Evolutionary conservation across 2,888 invertebrate species (phyloP).

Genomic region (Tinea semifulvella): DNA sequence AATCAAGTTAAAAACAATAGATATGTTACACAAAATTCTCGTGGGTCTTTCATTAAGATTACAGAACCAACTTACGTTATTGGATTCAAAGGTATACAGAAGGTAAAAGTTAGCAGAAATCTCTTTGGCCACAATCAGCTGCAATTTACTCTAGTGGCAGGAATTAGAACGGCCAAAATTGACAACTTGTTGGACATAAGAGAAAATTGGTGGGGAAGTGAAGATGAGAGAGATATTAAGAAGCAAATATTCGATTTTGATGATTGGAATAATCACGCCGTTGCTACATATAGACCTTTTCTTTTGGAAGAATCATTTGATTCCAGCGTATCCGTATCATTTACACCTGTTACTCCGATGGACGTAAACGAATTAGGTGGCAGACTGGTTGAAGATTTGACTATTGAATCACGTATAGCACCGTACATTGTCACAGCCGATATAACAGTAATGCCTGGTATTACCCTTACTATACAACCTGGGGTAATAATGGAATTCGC

Average conservation of each 20-base stretch:
- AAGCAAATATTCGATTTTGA: conserved; percentile 96
- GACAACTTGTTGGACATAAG: conserved; percentile 87
- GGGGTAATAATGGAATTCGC: conserved; percentile 94
- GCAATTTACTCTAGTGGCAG: conserved; percentile 92
- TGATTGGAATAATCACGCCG: conserved; percentile 98
- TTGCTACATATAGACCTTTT: conserved; percentile 90
- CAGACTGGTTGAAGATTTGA: conserved; percentile 73
- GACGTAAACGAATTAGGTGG: conserved; percentile 80
- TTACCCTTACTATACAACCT: conserved; percentile 84
- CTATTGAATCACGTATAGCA: conserved; percentile 67
- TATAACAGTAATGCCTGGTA: conserved; percentile 96
- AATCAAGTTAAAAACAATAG: conserved; percentile 82
- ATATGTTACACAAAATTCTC: conserved; percentile 41
- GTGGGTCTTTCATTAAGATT: conserved; percentile 41
- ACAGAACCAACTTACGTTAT: conserved; percentile 82
- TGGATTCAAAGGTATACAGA: conserved; percentile 93
- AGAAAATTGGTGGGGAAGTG: conserved; percentile 97
- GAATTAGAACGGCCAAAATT: conserved; percentile 87
- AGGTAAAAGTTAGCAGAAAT: conserved; percentile 90
- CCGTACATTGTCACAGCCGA: conserved; percentile 89
- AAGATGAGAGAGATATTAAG: conserved; percentile 76
- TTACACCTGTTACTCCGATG: conserved; percentile 62
- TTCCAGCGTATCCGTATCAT: conserved; percentile 77
- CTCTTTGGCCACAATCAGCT: conserved; percentile 83
- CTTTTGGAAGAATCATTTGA: conserved; percentile 80